Base-by-base conservation (phyloP, 2,888 invertebrate species). In the Slavum lentiscoides region DNA sequence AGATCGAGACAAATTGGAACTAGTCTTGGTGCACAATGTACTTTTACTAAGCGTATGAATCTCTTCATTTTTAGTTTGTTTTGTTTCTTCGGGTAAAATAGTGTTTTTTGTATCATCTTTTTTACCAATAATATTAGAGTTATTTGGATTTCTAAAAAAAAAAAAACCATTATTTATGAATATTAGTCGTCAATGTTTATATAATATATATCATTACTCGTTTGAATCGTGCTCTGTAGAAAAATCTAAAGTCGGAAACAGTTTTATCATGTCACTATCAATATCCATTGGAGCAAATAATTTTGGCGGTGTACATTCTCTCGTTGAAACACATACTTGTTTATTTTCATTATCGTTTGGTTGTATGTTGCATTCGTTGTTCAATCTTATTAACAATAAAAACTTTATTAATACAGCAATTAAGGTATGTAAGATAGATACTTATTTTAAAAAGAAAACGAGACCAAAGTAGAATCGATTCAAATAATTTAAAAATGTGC, bases 191-290 rank as follows among this genome's bases (percentile, higher is more conserved):
- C 67, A 43, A 13, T 67, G 15, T 37, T 37, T 19, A 55, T 37
- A 19, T 37, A 49, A 61, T 37, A 69, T 68, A 0, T 1, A 49
- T 49, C 3, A 69, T 69, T 76, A 77, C 77, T 77, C 69, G n/a
- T 72, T 70, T 72, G 53, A 30, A 70, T 64, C 55, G 11, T 80
- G 39, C 37, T 80, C 70, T 5, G 19, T 72, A 13, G 53, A 70
- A 72, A 55, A 80, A 72, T 80, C 70, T 58, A 80, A 64, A 43
- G 37, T 55, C 23, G 80, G 70, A 23, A 70, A 70, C 39, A 80
- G 37, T 72, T 70, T 80, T 5, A 62, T 64, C 55, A 80, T 62
- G 13, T 80, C 80, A 23, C 43, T 4, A 5, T 80, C 70, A n/a
- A 80, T 80, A 39, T 80, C 80, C 58, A 72, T 58, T 11, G 80